A percentile compares a stretch with the other conserved stretches of the same genome.
These are phyloP conservation scores for Belonocnema kinseyi DNA, from an alignment of 1,140 invertebrate species.

Conservation along the genomic window DNA sequence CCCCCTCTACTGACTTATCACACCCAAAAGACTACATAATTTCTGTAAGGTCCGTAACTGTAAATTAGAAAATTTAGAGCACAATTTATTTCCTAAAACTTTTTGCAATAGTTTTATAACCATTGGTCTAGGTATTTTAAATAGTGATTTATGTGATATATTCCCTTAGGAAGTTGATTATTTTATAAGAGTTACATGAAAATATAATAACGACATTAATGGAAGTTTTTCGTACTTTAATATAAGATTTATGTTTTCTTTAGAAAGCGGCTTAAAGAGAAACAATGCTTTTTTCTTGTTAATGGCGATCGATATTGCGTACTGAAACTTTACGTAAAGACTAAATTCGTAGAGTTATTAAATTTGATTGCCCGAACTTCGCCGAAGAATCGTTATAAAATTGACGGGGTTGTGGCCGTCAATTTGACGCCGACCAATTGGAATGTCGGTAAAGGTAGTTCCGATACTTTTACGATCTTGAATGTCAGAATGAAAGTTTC, in stretches of 20 bases:
- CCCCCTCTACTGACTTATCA: too few relatives aligned
- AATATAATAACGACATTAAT: neutral
- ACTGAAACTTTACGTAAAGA: constrained; percentile 9
- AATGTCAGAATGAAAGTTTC: constrained; percentile 42
- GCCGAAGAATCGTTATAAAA: constrained; percentile 53
- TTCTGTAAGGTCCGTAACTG: too few relatives aligned
- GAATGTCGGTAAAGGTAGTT: constrained; percentile 14
- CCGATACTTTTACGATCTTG: constrained; percentile 48
- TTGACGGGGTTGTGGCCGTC: constrained; percentile 24
- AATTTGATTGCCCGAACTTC: constrained; percentile 57
- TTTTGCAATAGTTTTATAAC: too few relatives aligned
- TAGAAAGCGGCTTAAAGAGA: neutral
- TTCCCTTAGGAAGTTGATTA: neutral
- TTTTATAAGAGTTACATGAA: neutral
- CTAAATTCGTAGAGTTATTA: constrained; percentile 44
- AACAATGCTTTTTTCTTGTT: neutral
- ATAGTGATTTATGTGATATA: too few relatives aligned
- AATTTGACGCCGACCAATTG: constrained; percentile 31
- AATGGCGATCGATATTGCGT: constrained; percentile 3
- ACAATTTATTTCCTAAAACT: too few relatives aligned
- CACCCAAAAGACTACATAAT: too few relatives aligned
- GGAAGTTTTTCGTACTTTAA: neutral
- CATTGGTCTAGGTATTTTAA: too few relatives aligned
- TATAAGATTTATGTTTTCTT: neutral
- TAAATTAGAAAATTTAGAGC: too few relatives aligned